These are phyloP conservation scores for Iselma pallidipennis DNA, from an alignment of 2,888 invertebrate species.

Conservation along the genomic window DNA sequence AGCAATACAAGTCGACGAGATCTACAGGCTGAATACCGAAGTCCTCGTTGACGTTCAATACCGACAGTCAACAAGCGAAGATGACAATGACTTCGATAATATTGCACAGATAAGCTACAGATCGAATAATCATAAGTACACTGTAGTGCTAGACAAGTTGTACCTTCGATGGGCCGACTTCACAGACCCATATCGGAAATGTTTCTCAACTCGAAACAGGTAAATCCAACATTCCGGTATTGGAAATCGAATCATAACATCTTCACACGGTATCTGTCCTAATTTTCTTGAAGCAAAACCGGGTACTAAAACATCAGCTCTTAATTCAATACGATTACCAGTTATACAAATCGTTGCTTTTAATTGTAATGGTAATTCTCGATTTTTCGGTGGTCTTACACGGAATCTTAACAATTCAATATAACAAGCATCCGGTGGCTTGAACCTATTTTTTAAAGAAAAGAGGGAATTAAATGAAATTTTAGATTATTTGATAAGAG, in stretches of 20 bases:
- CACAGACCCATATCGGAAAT: conserved; percentile 96
- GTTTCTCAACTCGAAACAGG: conserved; percentile 96
- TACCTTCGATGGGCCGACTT: conserved; percentile 83
- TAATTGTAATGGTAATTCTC: conserved; percentile 94
- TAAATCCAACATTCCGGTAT: conserved; percentile 99
- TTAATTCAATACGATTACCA: conserved; percentile 89
- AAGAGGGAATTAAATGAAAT: not conserved
- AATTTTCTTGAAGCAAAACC: conserved; percentile 95
- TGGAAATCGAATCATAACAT: conserved; percentile 94
- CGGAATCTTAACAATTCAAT: conserved; percentile 96
- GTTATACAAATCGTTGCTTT: conserved; percentile 88
- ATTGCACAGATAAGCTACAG: too few relatives aligned
- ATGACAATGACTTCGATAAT: too few relatives aligned
- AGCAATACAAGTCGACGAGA: too few relatives aligned
- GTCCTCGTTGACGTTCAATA: too few relatives aligned
- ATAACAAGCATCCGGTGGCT: conserved; percentile 97
- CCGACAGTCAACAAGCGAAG: too few relatives aligned
- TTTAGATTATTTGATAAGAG: conserved; percentile 1
- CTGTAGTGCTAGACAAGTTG: too few relatives aligned
- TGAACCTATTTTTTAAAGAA: conserved; percentile 66
- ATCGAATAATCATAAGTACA: too few relatives aligned
- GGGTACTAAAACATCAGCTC: conserved; percentile 94
- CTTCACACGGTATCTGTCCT: conserved; percentile 96
- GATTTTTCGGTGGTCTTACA: conserved; percentile 91
- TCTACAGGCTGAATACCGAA: too few relatives aligned